Evolutionary conservation across 2,113 vertebrate genomes (phyloP), one percentile per base, ranked within the genome.

Genomic region (Paramormyrops kingsleyae): DNA sequence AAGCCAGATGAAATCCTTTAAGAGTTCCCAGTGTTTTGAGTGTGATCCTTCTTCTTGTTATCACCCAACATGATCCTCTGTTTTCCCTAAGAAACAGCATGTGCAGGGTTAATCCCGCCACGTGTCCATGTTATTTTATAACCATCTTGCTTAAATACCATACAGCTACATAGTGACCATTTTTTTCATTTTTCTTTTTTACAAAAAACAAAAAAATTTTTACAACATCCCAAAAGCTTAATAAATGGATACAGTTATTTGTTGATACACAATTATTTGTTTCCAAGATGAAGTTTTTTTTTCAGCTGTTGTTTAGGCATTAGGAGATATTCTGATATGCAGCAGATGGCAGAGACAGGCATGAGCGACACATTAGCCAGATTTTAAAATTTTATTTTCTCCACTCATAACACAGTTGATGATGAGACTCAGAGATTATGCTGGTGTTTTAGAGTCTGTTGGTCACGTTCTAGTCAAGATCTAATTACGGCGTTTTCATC

Each of bases 241-340:
- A 52, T 80, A 53, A 56, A 74, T 56, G 35, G 17, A 83, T 83
- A 80, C 47, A 53, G 85, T 87, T 21, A 39, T 89, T 89, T 88
- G 88, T 49, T 88, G 88, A 47, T 77, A 52, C 47, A 80, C 66
- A 88, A 49, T 66, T 88, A 77, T 89, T 80, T 24, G 88, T 89
- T 89, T 53, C 49, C 31, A 35, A 83, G 87, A 49, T 39, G 70
- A 56, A 53, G 31, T 83, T 89, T 53, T 83, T 80, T 77, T 88
- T 56, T 83, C 88, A 89, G 74, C 74, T 83, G 74, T 83, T 83
- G 88, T 89, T 89, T 83, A 56, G 74, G 70, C 49, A 89, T 83
- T 89, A 80, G 74, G 27, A 83, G 66, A 89, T 89, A 83, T 89
- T 89, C 88, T 89, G 88, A 89, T 89, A 52, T 89, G 70, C 74